phyloP scores from a whole-genome alignment of 2,888 invertebrate species.

The Erebia aethiops region DNA sequence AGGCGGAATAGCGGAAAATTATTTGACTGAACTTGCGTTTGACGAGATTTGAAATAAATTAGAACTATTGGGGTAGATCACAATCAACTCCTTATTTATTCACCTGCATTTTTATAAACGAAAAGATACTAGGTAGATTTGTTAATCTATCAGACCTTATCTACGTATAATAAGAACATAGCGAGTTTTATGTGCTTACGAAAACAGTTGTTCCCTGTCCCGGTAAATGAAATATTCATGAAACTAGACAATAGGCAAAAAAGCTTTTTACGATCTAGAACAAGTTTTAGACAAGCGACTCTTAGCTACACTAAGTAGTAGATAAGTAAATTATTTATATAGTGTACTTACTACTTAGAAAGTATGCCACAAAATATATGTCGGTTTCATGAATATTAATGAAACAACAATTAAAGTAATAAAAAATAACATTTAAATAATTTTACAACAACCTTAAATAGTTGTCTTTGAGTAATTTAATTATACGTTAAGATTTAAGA shows the following conservation, averaged over 20 bases:
- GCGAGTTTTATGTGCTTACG: conserved; percentile 20
- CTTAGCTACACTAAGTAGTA: conserved; percentile 13
- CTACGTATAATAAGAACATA: conserved; percentile 20
- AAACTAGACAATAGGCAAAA: conserved; percentile 31
- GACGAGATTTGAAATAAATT: conserved; percentile 69
- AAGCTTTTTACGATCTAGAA: conserved; percentile 29
- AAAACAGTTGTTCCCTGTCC: conserved; percentile 36
- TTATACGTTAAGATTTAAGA: too few species aligned
- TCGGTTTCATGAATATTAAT: background rate
- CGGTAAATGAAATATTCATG: conserved; percentile 37
- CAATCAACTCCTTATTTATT: conserved; percentile 1
- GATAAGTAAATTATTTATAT: conserved; percentile 10
- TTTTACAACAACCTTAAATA: too few species aligned
- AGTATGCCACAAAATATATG: background rate
- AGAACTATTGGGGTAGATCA: conserved; percentile 36
- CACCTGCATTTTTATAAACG: background rate
- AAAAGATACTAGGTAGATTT: background rate
- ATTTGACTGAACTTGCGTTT: conserved; percentile 66
- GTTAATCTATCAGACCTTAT: conserved; percentile 4
- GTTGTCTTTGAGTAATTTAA: too few species aligned
- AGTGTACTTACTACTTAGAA: background rate
- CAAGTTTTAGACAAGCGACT: conserved; percentile 25
- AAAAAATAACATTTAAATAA: too few species aligned
- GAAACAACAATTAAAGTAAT: too few species aligned
- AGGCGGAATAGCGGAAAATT: conserved; percentile 77